These are phyloP conservation scores for Solea senegalensis DNA, from an alignment of 2,113 vertebrate genomes.

Conservation along the genomic window DNA sequence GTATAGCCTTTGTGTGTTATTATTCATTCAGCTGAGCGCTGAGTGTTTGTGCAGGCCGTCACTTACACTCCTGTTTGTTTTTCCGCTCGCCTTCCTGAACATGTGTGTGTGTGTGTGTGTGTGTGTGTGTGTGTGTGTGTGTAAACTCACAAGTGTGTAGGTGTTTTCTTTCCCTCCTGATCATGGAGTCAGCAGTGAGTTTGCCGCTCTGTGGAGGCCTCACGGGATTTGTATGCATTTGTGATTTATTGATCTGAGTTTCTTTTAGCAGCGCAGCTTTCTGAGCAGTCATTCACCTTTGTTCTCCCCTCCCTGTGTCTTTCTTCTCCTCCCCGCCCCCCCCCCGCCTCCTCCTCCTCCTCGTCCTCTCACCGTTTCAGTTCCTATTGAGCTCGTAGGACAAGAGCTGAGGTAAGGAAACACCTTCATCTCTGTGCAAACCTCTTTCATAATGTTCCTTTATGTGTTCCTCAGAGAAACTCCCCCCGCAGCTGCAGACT, in stretches of 20 bases:
- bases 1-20: conserved; percentile 23
- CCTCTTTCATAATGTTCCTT: conserved; percentile 60
- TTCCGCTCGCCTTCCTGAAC: conserved; percentile 6
- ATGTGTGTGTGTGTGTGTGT: conserved; percentile 19
- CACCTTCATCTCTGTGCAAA: conserved; percentile 59
- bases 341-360: conserved; percentile 20
- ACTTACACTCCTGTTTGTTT: conserved; percentile 27
- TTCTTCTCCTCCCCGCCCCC: conserved; percentile 1
- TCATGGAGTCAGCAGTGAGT: conserved; percentile 65
- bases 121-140: conserved; percentile 22
- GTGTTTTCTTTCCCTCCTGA: conserved; percentile 41
- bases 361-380: conserved; percentile 42
- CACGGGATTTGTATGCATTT: conserved; percentile 70
- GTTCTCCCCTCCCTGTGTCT: conserved; percentile 43
- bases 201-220: conserved; percentile 54
- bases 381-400: conserved; percentile 88
- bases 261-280: conserved; percentile 65
- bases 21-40: conserved; percentile 1
- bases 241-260: conserved; percentile 80
- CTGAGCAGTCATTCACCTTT: conserved; percentile 68
- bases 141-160: conserved; percentile 21
- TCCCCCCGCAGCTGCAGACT: conserved; percentile 22
- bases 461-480: conserved; percentile 39
- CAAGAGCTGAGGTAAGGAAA: conserved; percentile 94
- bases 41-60: conserved; percentile 1